Conservation (phyloP, 2,797 vertebrate species). For the Anguilla marmorata region DNA sequence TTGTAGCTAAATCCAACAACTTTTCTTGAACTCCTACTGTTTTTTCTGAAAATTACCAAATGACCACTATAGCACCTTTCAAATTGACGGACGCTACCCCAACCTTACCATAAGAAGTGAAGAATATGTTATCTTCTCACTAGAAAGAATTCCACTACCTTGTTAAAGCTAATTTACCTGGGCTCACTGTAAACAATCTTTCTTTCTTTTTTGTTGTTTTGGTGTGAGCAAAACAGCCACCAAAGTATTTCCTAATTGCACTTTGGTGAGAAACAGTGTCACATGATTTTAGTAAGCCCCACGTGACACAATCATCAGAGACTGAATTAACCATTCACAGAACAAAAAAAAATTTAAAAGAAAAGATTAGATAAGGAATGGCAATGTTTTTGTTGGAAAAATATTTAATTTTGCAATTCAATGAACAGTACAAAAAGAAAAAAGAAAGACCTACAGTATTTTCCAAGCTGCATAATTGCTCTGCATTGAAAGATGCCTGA, state of each 20-base stretch:
- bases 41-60: background rate
- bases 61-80: background rate
- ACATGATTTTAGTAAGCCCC: background rate
- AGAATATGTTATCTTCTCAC: too few species aligned
- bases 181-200: too few species aligned
- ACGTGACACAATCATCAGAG: background rate
- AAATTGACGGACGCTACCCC: background rate
- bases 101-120: too few species aligned
- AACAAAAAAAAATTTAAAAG: background rate
- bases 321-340: background rate
- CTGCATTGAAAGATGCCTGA: background rate
- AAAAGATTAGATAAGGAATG: background rate
- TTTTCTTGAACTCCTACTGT: background rate
- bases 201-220: too few species aligned
- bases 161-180: too few species aligned
- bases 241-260: background rate
- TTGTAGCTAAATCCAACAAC: background rate
- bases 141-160: too few species aligned
- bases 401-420: slow-evolving; percentile 51
- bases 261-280: background rate
- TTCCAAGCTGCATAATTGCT: background rate
- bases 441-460: background rate
- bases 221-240: background rate
- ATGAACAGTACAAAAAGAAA: slow-evolving; percentile 60
- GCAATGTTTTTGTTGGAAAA: slow-evolving; percentile 39